A percentile compares a stretch with the other conserved stretches of the same genome.
Conservation (phyloP, 2,797 vertebrate species). For the Spheniscus humboldti region DNA sequence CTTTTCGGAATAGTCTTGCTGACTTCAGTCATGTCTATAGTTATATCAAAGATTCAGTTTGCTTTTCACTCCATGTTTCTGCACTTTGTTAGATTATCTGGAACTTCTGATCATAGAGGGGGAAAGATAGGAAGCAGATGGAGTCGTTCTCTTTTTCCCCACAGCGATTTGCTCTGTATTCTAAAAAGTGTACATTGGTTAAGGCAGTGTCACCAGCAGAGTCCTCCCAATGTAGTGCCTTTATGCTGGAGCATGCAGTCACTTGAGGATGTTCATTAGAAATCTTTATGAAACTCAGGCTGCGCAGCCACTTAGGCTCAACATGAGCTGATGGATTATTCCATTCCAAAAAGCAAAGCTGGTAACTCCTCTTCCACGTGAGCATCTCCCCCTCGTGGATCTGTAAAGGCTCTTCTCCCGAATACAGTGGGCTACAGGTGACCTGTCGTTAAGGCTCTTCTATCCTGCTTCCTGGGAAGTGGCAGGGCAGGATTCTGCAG, state of each 20-base stretch:
- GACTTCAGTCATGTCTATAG: neutral
- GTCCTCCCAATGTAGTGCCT: accelerated
- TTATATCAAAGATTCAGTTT: neutral
- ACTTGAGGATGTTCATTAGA: neutral
- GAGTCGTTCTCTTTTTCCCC: neutral
- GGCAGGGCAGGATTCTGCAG: neutral
- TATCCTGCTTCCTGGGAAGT: neutral
- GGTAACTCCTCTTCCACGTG: accelerated
- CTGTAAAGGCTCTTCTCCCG: neutral
- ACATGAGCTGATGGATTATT: neutral
- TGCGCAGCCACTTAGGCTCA: neutral
- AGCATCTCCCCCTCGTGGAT: accelerated
- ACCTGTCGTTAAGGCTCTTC: accelerated
- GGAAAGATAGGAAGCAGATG: neutral
- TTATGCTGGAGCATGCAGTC: neutral
- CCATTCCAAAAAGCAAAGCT: neutral
- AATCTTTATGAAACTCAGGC: neutral
- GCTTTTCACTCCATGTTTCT: neutral
- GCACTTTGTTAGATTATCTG: neutral
- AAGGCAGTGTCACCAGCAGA: neutral
- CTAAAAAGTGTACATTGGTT: accelerated
- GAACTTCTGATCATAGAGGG: neutral
- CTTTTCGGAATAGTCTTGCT: neutral
- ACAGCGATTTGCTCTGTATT: accelerated
- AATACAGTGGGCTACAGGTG: neutral